Evolutionary conservation across 2,888 invertebrate genomes (phyloP).

Genomic region (Chloromyia formosa): DNA sequence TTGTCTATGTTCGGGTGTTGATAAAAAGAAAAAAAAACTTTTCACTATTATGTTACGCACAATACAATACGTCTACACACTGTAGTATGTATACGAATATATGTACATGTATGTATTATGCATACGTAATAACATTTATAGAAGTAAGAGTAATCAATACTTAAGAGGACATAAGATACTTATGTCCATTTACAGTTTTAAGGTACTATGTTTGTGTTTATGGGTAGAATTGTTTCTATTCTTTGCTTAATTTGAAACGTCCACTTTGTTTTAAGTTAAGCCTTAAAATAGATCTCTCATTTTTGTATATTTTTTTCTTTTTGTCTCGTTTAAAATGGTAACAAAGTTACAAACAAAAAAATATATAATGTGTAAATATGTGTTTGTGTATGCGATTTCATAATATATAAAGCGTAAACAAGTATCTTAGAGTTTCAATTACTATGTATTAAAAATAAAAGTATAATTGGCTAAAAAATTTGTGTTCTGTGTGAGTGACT

Average conservation of each 20-base stretch:
- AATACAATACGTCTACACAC: neutral
- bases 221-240: neutral
- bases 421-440: neutral
- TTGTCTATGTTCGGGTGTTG: neutral
- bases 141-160: slow-evolving; percentile 29
- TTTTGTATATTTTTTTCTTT: neutral
- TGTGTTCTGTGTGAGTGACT: slow-evolving; percentile 4
- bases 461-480: neutral
- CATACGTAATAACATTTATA: neutral
- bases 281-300: neutral
- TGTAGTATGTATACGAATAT: neutral
- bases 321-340: slow-evolving; percentile 13
- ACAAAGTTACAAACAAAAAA: slow-evolving; percentile 11
- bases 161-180: slow-evolving; percentile 21
- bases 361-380: no score
- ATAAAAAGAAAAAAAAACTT: neutral
- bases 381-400: no score
- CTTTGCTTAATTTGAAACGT: neutral
- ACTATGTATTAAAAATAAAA: neutral
- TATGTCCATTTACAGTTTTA: slow-evolving; percentile 10
- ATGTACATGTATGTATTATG: neutral
- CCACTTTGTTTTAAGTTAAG: neutral
- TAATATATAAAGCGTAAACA: slow-evolving; percentile 16
- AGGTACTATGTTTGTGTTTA: slow-evolving; percentile 24
- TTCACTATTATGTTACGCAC: neutral